These are phyloP conservation scores for Thecocarcelia acutangulata DNA, from an alignment of 2,888 invertebrate species.

Conservation along the genomic window DNA sequence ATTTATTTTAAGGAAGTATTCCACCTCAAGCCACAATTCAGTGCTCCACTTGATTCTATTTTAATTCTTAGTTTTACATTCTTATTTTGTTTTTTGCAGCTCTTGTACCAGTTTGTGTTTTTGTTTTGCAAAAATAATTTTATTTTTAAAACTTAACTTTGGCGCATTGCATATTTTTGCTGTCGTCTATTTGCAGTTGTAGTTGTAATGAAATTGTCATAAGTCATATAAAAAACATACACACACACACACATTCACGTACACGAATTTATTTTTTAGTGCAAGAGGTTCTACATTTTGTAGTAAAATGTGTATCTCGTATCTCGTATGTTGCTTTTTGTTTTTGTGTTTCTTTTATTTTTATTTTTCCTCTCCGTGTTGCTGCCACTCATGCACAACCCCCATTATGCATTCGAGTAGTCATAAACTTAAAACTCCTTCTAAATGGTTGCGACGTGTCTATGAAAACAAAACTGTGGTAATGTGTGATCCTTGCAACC, in stretches of 20 bases:
- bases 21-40: constrained; percentile 4
- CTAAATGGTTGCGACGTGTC: constrained; percentile 38
- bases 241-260: neutral
- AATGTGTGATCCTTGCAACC: constrained; percentile 34
- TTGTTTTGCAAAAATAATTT: constrained; percentile 31
- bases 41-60: constrained; percentile 12
- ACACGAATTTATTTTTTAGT: neutral
- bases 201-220: constrained; percentile 18
- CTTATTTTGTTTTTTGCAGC: neutral
- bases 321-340: constrained; percentile 26
- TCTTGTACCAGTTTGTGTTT: too few species aligned
- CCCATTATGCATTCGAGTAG: constrained; percentile 63
- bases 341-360: neutral
- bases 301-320: constrained; percentile 28
- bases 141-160: constrained; percentile 56
- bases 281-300: constrained; percentile 8
- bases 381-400: constrained; percentile 67
- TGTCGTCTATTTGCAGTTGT: neutral
- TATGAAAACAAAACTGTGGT: constrained; percentile 32
- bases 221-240: constrained; percentile 24
- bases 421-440: constrained; percentile 51
- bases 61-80: constrained; percentile 19
- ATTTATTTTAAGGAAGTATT: constrained; percentile 36
- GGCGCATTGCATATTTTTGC: constrained; percentile 65
- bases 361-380: constrained; percentile 21